phyloP scores from a whole-genome alignment of 2,113 vertebrate species.

The Sminthopsis crassicaudata region DNA sequence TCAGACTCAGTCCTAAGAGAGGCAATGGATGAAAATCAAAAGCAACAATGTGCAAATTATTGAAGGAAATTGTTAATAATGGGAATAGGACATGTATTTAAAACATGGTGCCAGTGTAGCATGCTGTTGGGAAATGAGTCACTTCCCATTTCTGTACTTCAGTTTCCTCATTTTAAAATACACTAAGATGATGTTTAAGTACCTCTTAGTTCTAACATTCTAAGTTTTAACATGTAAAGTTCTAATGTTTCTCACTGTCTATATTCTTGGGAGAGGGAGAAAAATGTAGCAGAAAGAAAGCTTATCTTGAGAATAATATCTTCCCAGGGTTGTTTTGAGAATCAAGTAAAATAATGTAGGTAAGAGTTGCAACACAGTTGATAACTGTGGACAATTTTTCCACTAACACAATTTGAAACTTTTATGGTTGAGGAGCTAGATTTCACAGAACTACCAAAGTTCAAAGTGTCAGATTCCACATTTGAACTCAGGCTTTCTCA shows the following conservation, averaged over 20 bases:
- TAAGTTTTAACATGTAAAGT: not conserved
- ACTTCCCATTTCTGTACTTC: not conserved
- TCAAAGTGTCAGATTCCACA: not conserved
- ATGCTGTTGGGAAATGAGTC: not conserved
- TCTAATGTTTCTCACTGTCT: not conserved
- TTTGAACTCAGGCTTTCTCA: not conserved
- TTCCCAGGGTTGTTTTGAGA: not conserved
- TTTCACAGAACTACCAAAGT: not conserved
- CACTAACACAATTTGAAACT: not conserved
- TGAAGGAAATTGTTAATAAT: constrained; percentile 52
- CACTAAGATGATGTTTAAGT: not conserved
- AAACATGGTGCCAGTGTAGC: not conserved
- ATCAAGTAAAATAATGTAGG: not conserved
- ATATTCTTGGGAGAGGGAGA: not conserved
- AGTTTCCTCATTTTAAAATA: not conserved
- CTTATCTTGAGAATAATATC: not conserved
- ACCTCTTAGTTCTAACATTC: not conserved
- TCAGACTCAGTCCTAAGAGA: constrained; percentile 21
- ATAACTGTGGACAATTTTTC: not conserved
- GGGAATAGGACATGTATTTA: not conserved
- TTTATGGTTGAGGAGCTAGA: not conserved
- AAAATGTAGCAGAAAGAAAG: not conserved
- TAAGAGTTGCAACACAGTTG: not conserved
- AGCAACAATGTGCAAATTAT: not conserved
- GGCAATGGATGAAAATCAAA: not conserved